phyloP scores from a whole-genome alignment of 2,888 invertebrate species.

The Eugnorisma glareosa region DNA sequence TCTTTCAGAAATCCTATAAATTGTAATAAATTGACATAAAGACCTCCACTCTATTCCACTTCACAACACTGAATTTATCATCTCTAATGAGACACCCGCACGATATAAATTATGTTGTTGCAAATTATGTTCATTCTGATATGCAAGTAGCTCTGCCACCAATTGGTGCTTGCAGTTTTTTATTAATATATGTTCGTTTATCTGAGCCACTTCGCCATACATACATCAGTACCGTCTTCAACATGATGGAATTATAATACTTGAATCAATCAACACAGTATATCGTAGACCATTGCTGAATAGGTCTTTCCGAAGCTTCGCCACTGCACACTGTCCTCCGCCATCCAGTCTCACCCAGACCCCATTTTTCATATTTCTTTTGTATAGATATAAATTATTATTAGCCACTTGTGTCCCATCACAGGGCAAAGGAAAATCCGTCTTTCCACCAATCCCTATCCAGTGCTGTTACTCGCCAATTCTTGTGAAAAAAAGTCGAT shows the following conservation, averaged over 20 bases:
- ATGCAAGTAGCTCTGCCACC: slow-evolving; percentile 37
- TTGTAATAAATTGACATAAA: slow-evolving; percentile 13
- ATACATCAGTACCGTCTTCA: slow-evolving; percentile 22
- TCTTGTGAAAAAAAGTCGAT: too few species aligned
- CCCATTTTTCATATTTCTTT: too few species aligned
- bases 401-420: too few species aligned
- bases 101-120: slow-evolving; percentile 38
- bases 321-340: not conserved
- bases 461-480: too few species aligned
- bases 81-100: slow-evolving; percentile 36
- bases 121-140: slow-evolving; percentile 45
- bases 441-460: too few species aligned
- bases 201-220: slow-evolving; percentile 19
- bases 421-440: too few species aligned
- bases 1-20: not conserved
- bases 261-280: slow-evolving; percentile 18
- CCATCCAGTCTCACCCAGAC: not conserved
- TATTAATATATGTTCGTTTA: slow-evolving; percentile 43
- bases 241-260: slow-evolving; percentile 66
- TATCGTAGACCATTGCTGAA: not conserved
- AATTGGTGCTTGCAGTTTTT: slow-evolving; percentile 48
- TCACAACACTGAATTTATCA: slow-evolving; percentile 26
- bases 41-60: not conserved
- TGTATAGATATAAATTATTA: too few species aligned
- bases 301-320: not conserved